Percentiles rank a stretch among this genome's conserved stretches.
Evolutionary conservation across 2,113 vertebrate genomes (phyloP).

Genomic region (Junco hyemalis): DNA sequence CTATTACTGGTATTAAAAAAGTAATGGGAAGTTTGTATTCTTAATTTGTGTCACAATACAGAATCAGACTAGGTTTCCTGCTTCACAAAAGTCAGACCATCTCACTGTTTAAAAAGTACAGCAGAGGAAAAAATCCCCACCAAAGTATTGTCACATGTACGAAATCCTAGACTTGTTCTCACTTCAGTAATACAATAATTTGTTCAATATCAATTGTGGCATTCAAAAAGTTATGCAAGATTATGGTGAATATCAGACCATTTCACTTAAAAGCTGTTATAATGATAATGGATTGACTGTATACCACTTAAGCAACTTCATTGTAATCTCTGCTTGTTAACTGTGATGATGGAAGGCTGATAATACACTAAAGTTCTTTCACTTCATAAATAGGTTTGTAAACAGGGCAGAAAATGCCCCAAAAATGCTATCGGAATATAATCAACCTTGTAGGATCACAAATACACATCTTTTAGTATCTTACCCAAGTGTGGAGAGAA

Average conservation of each 20-base stretch:
- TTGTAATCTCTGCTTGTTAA: not conserved
- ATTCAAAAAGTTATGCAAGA: not conserved
- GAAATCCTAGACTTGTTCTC: not conserved
- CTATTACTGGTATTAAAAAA: slow-evolving; percentile 44
- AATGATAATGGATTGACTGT: not conserved
- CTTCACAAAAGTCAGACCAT: slow-evolving; percentile 15
- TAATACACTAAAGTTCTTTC: not conserved
- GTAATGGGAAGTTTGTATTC: not conserved
- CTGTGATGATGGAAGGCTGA: not conserved
- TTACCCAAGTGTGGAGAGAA: not conserved
- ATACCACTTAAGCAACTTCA: not conserved
- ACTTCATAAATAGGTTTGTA: not conserved
- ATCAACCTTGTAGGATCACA: not conserved
- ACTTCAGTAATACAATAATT: not conserved
- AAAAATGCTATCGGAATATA: not conserved
- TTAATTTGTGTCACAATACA: slow-evolving; percentile 18
- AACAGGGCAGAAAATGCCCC: not conserved
- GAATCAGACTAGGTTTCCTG: slow-evolving; percentile 35
- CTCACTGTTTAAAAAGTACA: slow-evolving; percentile 49
- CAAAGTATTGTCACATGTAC: not conserved
- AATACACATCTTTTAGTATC: not conserved
- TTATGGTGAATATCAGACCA: not conserved
- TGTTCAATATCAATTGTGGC: not conserved
- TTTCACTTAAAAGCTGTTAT: not conserved
- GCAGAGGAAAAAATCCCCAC: not conserved